phyloP scores from a whole-genome alignment of 2,888 invertebrate species.

The Hesperia comma region DNA sequence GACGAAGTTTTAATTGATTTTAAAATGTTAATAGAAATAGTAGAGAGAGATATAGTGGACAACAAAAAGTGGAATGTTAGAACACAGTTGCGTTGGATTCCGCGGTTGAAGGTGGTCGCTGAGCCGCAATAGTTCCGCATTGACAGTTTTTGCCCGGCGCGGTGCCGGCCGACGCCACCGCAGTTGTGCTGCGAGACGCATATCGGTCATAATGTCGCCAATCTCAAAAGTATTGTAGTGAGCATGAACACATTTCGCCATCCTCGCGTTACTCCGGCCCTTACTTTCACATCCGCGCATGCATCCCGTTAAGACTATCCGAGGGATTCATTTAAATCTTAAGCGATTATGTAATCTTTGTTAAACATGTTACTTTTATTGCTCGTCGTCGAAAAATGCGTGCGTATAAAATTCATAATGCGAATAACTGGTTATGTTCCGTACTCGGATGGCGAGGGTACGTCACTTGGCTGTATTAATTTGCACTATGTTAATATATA shows the following conservation, averaged over 20 bases:
- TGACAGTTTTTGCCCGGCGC: slow-evolving; percentile 60
- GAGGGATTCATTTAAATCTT: slow-evolving; percentile 49
- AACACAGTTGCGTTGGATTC: slow-evolving; percentile 67
- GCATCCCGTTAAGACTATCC: slow-evolving; percentile 48
- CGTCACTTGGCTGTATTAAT: slow-evolving; percentile 58
- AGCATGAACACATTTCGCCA: slow-evolving; percentile 38
- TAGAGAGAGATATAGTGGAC: slow-evolving; percentile 28
- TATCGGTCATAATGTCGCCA: slow-evolving; percentile 31
- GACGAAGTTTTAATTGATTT: slow-evolving; percentile 10
- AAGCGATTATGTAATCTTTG: slow-evolving; percentile 44
- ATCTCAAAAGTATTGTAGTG: slow-evolving; percentile 29
- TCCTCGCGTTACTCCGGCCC: slow-evolving; percentile 26
- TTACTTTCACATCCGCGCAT: slow-evolving; percentile 51
- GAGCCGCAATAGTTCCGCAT: slow-evolving; percentile 66
- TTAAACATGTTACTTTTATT: slow-evolving; percentile 36
- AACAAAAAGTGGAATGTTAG: slow-evolving; percentile 62
- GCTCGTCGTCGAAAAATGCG: slow-evolving; percentile 33
- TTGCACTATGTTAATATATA: slow-evolving; percentile 47
- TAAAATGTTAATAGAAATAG: slow-evolving; percentile 12
- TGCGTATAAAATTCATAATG: slow-evolving; percentile 24
- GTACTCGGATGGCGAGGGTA: slow-evolving; percentile 38
- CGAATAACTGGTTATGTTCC: slow-evolving; percentile 33
- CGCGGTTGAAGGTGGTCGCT: slow-evolving; percentile 51
- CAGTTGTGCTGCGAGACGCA: slow-evolving; percentile 37
- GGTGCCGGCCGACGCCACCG: slow-evolving; percentile 45